Conservation (phyloP, 2,888 invertebrate species). For the Gibbula magus region DNA sequence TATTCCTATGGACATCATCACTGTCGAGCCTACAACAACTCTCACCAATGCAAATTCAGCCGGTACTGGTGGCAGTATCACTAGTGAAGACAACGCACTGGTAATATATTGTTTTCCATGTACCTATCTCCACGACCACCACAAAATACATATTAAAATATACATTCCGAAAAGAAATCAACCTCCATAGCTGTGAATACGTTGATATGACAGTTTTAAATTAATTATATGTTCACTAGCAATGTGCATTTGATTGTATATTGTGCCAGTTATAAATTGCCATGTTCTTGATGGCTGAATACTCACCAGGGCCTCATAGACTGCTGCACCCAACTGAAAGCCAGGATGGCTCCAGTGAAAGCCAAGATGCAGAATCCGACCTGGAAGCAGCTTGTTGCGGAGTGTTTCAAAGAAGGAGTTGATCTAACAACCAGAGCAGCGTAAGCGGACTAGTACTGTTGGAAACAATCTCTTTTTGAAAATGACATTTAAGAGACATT, state of each 20-base stretch:
- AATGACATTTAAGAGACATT: no score
- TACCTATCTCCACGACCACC: no score
- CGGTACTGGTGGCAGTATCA: constrained; percentile 80
- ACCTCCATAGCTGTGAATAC: no score
- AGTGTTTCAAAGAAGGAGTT: constrained; percentile 63
- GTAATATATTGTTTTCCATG: no score
- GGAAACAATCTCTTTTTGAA: no score
- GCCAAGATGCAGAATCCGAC: constrained; percentile 63
- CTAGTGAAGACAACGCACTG: constrained; percentile 80
- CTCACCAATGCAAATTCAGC: constrained; percentile 79
- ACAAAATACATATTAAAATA: no score
- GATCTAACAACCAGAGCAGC: constrained; percentile 67
- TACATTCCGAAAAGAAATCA: no score
- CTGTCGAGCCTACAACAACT: constrained; percentile 82
- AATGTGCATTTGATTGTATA: no score
- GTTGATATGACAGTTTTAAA: no score
- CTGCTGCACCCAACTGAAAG: constrained; percentile 70
- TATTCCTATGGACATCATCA: constrained; percentile 82
- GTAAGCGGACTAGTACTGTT: constrained; percentile 43
- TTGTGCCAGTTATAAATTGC: no score
- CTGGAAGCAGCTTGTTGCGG: constrained; percentile 71
- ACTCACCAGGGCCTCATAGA: constrained; percentile 62
- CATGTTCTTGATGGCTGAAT: background rate
- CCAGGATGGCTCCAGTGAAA: constrained; percentile 72
- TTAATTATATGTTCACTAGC: no score